Evolutionary conservation across 2,113 vertebrate genomes (phyloP).

Genomic region (Crypturellus undulatus): DNA sequence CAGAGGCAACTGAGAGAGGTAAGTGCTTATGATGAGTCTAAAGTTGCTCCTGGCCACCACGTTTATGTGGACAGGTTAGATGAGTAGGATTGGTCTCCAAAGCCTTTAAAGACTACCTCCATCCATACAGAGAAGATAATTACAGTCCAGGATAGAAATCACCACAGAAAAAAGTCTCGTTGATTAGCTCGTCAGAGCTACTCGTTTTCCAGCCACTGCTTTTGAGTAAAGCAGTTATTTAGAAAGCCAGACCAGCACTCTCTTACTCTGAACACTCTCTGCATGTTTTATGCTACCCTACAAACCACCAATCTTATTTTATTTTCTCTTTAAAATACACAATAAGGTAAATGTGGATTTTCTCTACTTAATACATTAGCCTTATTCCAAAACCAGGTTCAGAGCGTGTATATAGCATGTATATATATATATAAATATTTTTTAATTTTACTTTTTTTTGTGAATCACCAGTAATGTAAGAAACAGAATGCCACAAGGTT

Average conservation of each 20-base stretch:
- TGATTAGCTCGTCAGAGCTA: not conserved
- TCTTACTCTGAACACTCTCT: not conserved
- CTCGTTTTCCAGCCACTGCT: not conserved
- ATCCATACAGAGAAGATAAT: not conserved
- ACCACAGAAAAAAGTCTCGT: no score
- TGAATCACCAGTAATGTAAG: not conserved
- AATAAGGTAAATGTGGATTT: not conserved
- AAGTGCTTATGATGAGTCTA: not conserved
- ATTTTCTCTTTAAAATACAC: not conserved
- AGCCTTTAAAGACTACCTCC: not conserved
- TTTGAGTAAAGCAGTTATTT: not conserved
- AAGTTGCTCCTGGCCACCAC: not conserved
- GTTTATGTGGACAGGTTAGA: not conserved
- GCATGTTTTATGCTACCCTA: fast-evolving
- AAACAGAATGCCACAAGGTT: not conserved
- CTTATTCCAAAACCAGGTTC: not conserved
- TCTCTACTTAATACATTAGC: not conserved
- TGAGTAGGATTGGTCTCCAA: not conserved
- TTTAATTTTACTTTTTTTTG: not conserved
- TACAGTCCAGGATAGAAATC: not conserved
- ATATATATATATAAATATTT: not conserved
- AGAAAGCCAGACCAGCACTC: not conserved
- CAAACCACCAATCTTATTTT: not conserved
- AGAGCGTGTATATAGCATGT: no score
- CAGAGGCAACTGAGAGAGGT: not conserved